Conservation (phyloP, 2,888 invertebrate genomes). For the Lithophane ornitopus region DNA sequence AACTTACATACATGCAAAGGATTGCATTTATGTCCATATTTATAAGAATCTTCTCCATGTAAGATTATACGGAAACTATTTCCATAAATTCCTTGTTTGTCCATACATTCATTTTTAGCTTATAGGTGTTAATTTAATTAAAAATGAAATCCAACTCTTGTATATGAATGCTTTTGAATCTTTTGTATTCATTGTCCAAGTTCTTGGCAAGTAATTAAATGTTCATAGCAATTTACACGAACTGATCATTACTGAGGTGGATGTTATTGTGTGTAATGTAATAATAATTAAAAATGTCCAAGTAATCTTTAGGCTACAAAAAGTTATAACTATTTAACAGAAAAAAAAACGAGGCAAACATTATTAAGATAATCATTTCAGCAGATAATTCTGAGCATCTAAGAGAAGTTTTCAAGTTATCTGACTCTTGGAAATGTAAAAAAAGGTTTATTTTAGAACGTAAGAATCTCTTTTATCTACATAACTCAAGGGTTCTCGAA, state of each 20-base stretch:
- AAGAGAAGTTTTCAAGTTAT: not conserved
- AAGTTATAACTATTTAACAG: too few species aligned
- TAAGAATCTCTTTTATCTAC: not conserved
- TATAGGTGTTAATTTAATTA: constrained; percentile 81
- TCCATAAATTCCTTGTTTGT: constrained; percentile 13
- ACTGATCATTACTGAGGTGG: constrained; percentile 3
- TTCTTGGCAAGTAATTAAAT: constrained; percentile 40
- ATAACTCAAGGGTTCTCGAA: not conserved
- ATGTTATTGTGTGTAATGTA: constrained; percentile 14
- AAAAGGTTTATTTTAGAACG: not conserved
- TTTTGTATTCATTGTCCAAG: constrained; percentile 53
- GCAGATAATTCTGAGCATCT: not conserved
- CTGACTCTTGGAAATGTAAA: not conserved
- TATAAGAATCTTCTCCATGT: not conserved
- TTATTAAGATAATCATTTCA: not conserved
- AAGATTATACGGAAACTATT: not conserved
- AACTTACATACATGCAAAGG: not conserved
- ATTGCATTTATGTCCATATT: not conserved
- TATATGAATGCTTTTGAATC: constrained; percentile 42
- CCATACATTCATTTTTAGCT: constrained; percentile 64
- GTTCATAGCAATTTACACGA: constrained; percentile 44
- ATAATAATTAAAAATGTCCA: not conserved
- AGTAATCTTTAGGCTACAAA: not conserved
- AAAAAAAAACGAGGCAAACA: not conserved
- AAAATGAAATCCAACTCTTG: constrained; percentile 70